Conservation (phyloP, 2,888 invertebrate species). For the Calameuta pallipes region DNA sequence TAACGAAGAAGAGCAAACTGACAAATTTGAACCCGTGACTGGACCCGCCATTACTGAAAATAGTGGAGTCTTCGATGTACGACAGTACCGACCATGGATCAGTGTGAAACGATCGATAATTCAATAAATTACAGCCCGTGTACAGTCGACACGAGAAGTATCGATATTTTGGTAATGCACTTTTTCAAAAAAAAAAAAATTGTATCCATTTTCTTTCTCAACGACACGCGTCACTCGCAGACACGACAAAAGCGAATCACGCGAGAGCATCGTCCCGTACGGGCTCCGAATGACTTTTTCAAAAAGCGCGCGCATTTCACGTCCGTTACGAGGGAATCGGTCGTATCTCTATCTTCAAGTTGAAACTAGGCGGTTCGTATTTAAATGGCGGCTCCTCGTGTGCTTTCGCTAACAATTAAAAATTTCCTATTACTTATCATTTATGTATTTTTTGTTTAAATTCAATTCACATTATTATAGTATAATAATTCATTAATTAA, state of each 20-base stretch:
- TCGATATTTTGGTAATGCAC: conserved; percentile 42
- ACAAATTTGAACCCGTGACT: background rate
- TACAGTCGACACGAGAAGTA: conserved; percentile 30
- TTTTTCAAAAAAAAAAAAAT: conserved; percentile 31
- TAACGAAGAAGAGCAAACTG: background rate
- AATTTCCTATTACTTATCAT: conserved; percentile 63
- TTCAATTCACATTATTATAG: conserved; percentile 66
- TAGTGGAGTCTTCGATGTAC: background rate
- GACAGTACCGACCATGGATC: background rate
- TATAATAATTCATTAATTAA: conserved; percentile 64
- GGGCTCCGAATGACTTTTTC: background rate
- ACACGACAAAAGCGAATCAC: background rate
- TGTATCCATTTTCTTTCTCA: conserved; percentile 22
- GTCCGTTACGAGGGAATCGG: conserved; percentile 8
- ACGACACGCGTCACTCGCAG: background rate
- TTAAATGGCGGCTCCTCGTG: conserved; percentile 40
- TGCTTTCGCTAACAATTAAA: conserved; percentile 62
- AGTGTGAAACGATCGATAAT: background rate
- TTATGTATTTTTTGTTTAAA: conserved; percentile 54
- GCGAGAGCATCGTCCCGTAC: background rate
- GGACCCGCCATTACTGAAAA: background rate
- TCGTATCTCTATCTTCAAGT: background rate
- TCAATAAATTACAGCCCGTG: conserved; percentile 12
- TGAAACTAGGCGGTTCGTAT: background rate
- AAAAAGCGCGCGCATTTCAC: background rate